These are phyloP conservation scores for Prunella fulvescens DNA, from an alignment of 2,113 vertebrate genomes.

Conservation along the genomic window DNA sequence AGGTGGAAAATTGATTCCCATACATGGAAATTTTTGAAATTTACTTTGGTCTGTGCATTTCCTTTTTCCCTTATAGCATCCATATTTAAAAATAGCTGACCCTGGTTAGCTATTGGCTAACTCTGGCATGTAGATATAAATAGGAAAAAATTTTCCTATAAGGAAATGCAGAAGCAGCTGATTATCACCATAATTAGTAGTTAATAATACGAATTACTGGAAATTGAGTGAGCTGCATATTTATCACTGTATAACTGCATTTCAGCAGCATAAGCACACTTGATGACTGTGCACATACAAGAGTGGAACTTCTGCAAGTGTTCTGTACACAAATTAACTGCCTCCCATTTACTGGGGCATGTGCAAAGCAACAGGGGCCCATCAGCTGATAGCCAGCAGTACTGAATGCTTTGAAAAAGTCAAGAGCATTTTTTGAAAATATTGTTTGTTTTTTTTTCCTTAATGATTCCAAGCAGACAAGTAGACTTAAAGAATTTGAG, in stretches of 20 bases:
- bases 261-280: not conserved
- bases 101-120: not conserved
- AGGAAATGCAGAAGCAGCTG: not conserved
- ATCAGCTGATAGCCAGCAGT: not conserved
- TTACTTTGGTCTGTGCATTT: not conserved
- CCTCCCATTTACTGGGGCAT: not conserved
- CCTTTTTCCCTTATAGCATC: not conserved
- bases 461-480: not conserved
- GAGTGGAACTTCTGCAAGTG: not conserved
- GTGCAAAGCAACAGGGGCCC: not conserved
- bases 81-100: conserved; percentile 28
- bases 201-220: not conserved
- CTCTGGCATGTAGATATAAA: not conserved
- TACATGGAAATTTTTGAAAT: not conserved
- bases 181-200: not conserved
- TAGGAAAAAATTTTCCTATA: not conserved
- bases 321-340: not conserved
- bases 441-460: not conserved
- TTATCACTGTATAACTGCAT: not conserved
- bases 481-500: not conserved
- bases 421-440: not conserved
- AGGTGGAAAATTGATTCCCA: not conserved
- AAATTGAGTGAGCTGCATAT: not conserved
- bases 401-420: not conserved
- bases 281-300: not conserved